Evolutionary conservation across 2,797 vertebrate genomes (phyloP), one percentile per base, ranked within the genome.

Genomic region (Crenuchus spilurus): DNA sequence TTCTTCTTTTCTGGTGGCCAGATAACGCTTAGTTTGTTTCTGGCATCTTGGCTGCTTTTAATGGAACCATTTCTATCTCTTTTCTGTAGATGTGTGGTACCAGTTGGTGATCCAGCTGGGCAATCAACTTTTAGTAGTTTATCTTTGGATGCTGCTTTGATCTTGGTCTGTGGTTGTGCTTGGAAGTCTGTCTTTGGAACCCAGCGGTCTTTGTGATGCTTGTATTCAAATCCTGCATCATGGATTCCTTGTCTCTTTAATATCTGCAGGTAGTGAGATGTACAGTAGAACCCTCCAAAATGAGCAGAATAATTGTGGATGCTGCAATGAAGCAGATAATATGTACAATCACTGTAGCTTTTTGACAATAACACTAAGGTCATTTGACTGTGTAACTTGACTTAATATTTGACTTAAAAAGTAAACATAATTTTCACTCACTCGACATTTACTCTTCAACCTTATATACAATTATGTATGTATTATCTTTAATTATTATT

Each of bases 201-300:
- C 92, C 91, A 93, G 30, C 26, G 90, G 76, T 94, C 88, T 88
- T 93, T 94, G 74, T 92, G 90, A 72, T 92, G 92, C 70, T 66
- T 88, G 81, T 84, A 88, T 0, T 92, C 91, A 78, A 94, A 93
- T 57, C 91, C 92, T 76, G 93, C 91, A 37, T 93, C 92, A 69
- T 93, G 92, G 78, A 93, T 93, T 71, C 86, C 91, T 67, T 89
- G 91, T 70, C 77, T 84, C 84, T 87, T 92, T 75, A 92, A 91
- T 78, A 94, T 90, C 84, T 93, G 91, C 64, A 92, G 90, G 84
- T 92, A 93, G 86, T 95, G 94, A 81, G 84, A 80, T 75, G 88
- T 85, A 86, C 95, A 96, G 88, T 94, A 96, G 78, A 95, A 92
- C 41, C 91, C 89, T 31, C 92, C 93, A 0, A 88, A 89, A 78